Evolutionary conservation across 2,888 invertebrate genomes (phyloP), one percentile per base, ranked within the genome.

Genomic region (Lumbricus terrestris): DNA sequence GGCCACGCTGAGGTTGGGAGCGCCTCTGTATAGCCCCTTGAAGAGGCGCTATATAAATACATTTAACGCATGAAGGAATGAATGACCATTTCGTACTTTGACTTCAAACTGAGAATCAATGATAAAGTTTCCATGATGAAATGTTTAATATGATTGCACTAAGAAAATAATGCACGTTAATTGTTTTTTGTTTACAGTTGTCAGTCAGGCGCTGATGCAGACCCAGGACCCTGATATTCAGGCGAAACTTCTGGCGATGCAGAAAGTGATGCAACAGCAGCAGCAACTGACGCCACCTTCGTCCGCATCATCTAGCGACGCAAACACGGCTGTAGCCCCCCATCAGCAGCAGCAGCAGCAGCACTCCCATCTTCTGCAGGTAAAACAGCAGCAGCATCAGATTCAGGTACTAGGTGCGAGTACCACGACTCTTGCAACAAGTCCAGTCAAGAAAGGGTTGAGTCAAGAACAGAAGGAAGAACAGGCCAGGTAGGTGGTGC

Each of bases 201-300:
- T 98, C 93, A 97, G 97, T 95, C 97, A 97, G 95, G 98, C 98
- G n/a, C 95, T 98, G 91, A 97, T 97, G 95, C 97, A 98, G 93
- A 98, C 97, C 95, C 96, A 98, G 38, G 97, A 97, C 94, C 98
- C 98, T 0, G 98, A 98, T 95, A 97, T 98, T 92, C 98, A 98
- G 94, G 98, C 98, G 94, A 98, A 98, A 94, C 95, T 98, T 89
- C 95, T 98, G 85, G 97, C 97, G 93, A 96, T 98, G 93, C 98
- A 98, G 95, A 96, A 97, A 89, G 97, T 94, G 92, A 93, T 94
- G 90, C 90, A 90, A 33, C 89, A 88, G 88, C 89, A 91, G 89
- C 89, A 54, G n/a, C 91, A 35, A 83, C 88, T 42, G 38, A 40
- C 34, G n/a, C 83, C 33, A 34, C 69, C 88, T 18, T 33, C 33